Evolutionary conservation across 92 coral and sea anemone species (phyloP).

Genomic region (Paramuricea clavata): DNA sequence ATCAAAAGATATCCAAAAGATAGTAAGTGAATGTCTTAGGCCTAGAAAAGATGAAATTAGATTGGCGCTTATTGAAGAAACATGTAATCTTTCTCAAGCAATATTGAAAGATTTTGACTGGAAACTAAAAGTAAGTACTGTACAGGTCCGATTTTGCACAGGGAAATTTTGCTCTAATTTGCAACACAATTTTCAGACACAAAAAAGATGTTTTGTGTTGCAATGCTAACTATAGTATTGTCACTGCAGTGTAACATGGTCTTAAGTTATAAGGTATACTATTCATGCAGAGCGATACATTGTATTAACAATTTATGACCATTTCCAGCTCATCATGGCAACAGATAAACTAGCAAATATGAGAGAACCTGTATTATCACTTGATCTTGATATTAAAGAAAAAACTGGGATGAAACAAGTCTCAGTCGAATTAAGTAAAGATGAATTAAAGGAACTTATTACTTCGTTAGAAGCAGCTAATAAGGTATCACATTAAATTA

Average conservation of each 20-base stretch:
- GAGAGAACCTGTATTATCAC: conserved; percentile 81
- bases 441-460: conserved; percentile 82
- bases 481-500: conserved; percentile 68
- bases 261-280: too few relatives aligned
- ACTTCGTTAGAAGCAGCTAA: conserved; percentile 95
- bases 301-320: neutral
- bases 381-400: conserved; percentile 86
- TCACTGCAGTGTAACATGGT: too few relatives aligned
- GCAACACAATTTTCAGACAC: neutral
- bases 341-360: conserved; percentile 93
- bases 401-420: conserved; percentile 74
- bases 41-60: conserved; percentile 88
- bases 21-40: conserved; percentile 77
- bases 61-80: conserved; percentile 72
- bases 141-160: too few relatives aligned
- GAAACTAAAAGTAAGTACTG: conserved; percentile 89
- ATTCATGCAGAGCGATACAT: too few relatives aligned
- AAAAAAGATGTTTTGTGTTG: too few relatives aligned
- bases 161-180: too few relatives aligned
- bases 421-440: conserved; percentile 87
- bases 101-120: conserved; percentile 96
- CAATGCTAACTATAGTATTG: too few relatives aligned
- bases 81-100: conserved; percentile 85
- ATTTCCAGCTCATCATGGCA: conserved; percentile 88
- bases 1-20: conserved; percentile 81